Conservation (phyloP, 2,888 invertebrate genomes). For the Hedychridium roseum region DNA sequence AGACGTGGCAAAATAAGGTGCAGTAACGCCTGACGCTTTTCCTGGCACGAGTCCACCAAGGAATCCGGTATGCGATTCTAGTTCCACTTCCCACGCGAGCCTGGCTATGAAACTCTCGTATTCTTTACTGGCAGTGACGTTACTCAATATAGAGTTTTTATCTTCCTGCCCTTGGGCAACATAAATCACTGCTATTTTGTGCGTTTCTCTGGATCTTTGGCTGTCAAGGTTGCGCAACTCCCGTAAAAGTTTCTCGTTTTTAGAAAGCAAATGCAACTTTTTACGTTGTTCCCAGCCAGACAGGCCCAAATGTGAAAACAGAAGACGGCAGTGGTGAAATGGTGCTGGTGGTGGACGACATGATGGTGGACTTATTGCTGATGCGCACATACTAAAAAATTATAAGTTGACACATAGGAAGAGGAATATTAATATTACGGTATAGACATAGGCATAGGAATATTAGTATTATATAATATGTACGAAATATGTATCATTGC, state of each 20-base stretch:
- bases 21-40: slow-evolving; percentile 88
- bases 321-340: slow-evolving; percentile 85
- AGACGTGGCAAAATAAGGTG: slow-evolving; percentile 94
- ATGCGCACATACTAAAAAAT: slow-evolving; percentile 64
- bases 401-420: no score
- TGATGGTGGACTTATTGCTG: slow-evolving; percentile 65
- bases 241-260: slow-evolving; percentile 87
- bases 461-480: no score
- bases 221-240: slow-evolving; percentile 93
- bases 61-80: slow-evolving; percentile 95
- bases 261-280: slow-evolving; percentile 84
- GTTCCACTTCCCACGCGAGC: slow-evolving; percentile 83
- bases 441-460: no score
- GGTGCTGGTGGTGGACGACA: slow-evolving; percentile 68
- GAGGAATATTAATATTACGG: no score
- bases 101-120: slow-evolving; percentile 87
- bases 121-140: slow-evolving; percentile 89
- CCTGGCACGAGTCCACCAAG: slow-evolving; percentile 92
- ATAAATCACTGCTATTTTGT: slow-evolving; percentile 97
- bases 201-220: slow-evolving; percentile 90
- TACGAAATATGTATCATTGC: no score
- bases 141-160: slow-evolving; percentile 91
- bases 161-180: slow-evolving; percentile 98
- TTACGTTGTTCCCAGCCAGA: slow-evolving; percentile 88
- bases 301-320: slow-evolving; percentile 92